Evolutionary conservation across 2,797 vertebrate genomes (phyloP), one percentile per base, ranked within the genome.

Genomic region (Pogonophryne albipinna): DNA sequence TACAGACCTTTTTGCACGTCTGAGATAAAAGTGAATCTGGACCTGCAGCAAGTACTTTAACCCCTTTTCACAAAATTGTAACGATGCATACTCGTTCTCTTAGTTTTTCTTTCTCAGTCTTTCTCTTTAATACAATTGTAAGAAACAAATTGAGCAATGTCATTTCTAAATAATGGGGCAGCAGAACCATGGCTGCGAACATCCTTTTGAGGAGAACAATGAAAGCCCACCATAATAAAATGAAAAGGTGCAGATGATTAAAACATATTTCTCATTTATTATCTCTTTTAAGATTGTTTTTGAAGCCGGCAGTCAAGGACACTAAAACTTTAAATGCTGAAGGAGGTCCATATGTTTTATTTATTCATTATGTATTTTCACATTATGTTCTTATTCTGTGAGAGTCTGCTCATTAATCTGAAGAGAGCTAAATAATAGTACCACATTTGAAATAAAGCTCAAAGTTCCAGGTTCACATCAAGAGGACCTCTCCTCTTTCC

Each of bases 1-100:
- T n/a, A 53, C 23, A 50, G 34, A 38, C 7, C 34, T 9, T 71
- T 44, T 66, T 68, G n/a, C 27, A 42, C 34, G 55, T 69, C 34
- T 31, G 53, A 73, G 42, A 20, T 62, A 42, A 68, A 78, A 31
- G 17, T 52, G 60, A 53, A 78, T 45, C 19, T 71, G 14, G 19
- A 15, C 42, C 16, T 27, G 9, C 23, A 49, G 13, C 16, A 13
- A 34, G 50, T 15, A 49, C 27, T 27, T 27, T 27, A 68, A 44
- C 27, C 19, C 31, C 51, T 60, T 42, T 49, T 49, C 42, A 67
- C 57, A 44, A 23, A 61, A 41, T 16, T 56, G 13, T 31, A 34
- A 49, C 17, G 51, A 47, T 41, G 17, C 46, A 57, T 23, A 41
- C 1, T 13, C n/a, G 3, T 34, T 34, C 34, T 34, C 34, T 34